These are phyloP conservation scores for Prosopocoilus inquinatus DNA, from an alignment of 2,888 invertebrate genomes.

Conservation along the genomic window DNA sequence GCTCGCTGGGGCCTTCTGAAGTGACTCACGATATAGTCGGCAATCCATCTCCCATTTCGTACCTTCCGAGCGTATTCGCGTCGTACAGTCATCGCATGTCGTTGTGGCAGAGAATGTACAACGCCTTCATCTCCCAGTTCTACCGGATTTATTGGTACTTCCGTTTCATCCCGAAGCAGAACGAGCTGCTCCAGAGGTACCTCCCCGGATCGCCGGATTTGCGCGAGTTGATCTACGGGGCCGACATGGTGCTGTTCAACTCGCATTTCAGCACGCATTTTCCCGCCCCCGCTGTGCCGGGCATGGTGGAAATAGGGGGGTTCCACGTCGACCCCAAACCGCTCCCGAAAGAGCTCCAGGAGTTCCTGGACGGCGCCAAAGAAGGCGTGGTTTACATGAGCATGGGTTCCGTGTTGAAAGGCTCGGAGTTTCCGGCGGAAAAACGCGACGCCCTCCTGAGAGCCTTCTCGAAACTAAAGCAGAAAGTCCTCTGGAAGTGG, in stretches of 20 bases:
- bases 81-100: constrained; percentile 49
- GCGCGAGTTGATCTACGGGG: constrained; percentile 26
- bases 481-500: constrained; percentile 53
- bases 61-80: constrained; percentile 50
- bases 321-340: constrained; percentile 43
- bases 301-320: constrained; percentile 57
- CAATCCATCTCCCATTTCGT: constrained; percentile 50
- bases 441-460: constrained; percentile 55
- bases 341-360: not conserved
- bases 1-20: constrained; percentile 46
- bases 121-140: constrained; percentile 46
- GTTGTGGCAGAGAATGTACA: constrained; percentile 55
- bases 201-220: constrained; percentile 29
- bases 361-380: too few species aligned
- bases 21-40: constrained; percentile 52
- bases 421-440: constrained; percentile 54
- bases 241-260: constrained; percentile 32
- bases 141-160: constrained; percentile 27
- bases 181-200: constrained; percentile 24
- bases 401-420: constrained; percentile 44
- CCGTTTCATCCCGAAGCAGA: constrained; percentile 21
- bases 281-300: constrained; percentile 54
- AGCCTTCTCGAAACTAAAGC: constrained; percentile 57
- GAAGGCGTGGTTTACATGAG: too few species aligned
- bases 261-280: constrained; percentile 53